phyloP scores from a whole-genome alignment of 2,113 vertebrate genomes.

The Perca fluviatilis region DNA sequence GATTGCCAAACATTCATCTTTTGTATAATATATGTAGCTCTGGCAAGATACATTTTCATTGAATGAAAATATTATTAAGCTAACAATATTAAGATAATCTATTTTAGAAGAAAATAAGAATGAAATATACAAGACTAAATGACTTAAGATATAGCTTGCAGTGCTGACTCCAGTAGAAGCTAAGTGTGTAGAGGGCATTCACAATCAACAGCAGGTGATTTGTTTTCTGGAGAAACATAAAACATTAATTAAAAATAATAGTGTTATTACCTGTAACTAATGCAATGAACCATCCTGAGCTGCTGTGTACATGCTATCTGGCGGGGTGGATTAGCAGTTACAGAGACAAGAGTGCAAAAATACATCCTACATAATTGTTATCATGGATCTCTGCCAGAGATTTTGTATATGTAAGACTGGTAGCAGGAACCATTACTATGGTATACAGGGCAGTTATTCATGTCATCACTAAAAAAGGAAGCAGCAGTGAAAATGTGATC shows the following conservation, averaged over 20 bases:
- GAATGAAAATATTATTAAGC: not conserved
- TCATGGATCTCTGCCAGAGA: not conserved
- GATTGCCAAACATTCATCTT: not conserved
- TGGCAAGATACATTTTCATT: not conserved
- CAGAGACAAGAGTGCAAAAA: constrained; percentile 14
- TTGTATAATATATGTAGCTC: not conserved
- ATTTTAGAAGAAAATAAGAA: not conserved
- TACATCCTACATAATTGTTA: not conserved
- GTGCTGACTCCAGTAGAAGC: not conserved
- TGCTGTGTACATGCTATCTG: not conserved
- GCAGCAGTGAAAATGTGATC: not conserved
- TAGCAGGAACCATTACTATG: not conserved
- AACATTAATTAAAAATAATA: not conserved
- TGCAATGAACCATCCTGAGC: not conserved
- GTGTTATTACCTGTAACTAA: not conserved
- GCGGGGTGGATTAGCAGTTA: not conserved
- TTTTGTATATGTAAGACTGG: not conserved
- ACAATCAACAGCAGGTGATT: not conserved
- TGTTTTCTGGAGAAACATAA: not conserved
- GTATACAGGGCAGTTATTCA: not conserved
- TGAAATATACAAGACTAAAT: not conserved
- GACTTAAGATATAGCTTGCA: not conserved
- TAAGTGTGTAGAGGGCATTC: not conserved
- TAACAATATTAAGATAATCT: not conserved
- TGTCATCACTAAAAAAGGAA: not conserved